phyloP scores from a whole-genome alignment of 2,113 vertebrate genomes.

The Antigone vipio region DNA sequence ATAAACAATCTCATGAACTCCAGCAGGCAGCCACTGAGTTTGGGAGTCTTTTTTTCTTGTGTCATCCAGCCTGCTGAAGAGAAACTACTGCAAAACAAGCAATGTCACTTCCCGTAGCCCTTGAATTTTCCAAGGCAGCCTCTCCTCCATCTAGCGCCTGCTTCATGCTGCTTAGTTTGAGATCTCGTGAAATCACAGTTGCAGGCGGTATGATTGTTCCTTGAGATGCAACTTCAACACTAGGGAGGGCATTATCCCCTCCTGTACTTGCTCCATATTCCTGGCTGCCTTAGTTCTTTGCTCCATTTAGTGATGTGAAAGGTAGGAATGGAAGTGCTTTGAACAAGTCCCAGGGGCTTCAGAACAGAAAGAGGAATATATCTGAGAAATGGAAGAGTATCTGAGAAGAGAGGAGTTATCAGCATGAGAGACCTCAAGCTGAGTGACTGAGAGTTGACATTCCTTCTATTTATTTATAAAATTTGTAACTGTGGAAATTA shows the following conservation, averaged over 20 bases:
- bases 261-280: neutral
- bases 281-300: neutral
- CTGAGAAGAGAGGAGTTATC: conserved; percentile 58
- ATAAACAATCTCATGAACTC: neutral
- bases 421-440: conserved; percentile 72
- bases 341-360: conserved; percentile 44
- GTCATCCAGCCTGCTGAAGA: neutral
- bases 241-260: neutral
- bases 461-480: conserved; percentile 80
- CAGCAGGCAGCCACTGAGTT: neutral
- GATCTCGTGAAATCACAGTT: neutral
- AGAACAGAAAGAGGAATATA: conserved; percentile 29
- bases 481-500: conserved; percentile 81
- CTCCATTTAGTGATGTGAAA: conserved; percentile 18
- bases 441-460: conserved; percentile 75
- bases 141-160: neutral
- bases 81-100: neutral
- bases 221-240: neutral
- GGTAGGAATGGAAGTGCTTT: conserved; percentile 17
- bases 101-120: neutral
- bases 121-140: neutral
- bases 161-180: neutral
- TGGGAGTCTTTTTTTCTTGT: neutral
- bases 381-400: conserved; percentile 41
- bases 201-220: neutral